Evolutionary conservation across 37 sponge, comb jelly and placozoan genomes (phyloP), one percentile per base, ranked within the genome.

Genomic region (Corticium candelabrum): DNA sequence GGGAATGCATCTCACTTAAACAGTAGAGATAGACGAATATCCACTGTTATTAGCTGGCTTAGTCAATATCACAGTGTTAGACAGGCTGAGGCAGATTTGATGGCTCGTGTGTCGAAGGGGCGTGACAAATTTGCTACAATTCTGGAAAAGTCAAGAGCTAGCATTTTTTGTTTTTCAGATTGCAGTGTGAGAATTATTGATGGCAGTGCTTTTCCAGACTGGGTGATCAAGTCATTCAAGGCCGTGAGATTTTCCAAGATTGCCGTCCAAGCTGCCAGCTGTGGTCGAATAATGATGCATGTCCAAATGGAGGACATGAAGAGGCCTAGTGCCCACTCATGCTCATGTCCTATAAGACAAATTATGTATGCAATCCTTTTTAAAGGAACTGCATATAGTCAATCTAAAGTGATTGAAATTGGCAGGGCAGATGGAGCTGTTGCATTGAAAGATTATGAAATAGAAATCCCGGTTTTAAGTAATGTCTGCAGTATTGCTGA

Each of bases 241-340:
- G 21, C 15, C 11, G 62, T 11, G 15, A 21, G 21, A 11, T 50
- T 50, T 21, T 27, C 15, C 21, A 11, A 27, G 11, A 27, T 50
- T 50, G 62, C 62, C 62, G 15, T 50, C 62, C 62, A 50, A 50
- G 62, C 62, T 11, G 62, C 62, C 62, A 50, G 62, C 62, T 50
- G 11, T 11, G 21, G 62, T 27, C 62, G 62, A 50, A 21, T 50
- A 27, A 27, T 50, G 11, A 11, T 50, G 11, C 21, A 27, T 27
- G 15, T 21, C 21, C 62, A 50, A 50, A 21, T 50, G 11, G 62
- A 50, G 21, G 21, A 11, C 11, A 21, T 50, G 11, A 21, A 11
- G 11, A 50, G 62, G 15, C 62, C 62, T 27, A 27, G 62, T 50
- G 21, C 15, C 21, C 62, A 50, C 21, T 27, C 11, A 11, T 11